Base-by-base conservation (phyloP, 1,140 invertebrate genomes). In the Thereuonema tuberculata region DNA sequence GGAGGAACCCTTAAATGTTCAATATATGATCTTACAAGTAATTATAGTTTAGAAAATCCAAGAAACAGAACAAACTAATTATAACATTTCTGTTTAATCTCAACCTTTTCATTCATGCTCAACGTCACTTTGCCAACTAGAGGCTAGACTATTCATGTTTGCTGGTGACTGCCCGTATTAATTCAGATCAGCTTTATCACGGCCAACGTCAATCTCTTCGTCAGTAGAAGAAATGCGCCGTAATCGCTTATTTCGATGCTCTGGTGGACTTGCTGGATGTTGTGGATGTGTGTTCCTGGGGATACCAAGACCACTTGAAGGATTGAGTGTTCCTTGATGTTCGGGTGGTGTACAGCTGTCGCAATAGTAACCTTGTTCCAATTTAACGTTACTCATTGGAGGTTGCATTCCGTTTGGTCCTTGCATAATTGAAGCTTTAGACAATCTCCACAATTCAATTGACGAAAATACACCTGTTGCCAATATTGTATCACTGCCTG, bases 381-480 rank as follows among this genome's bases (percentile, higher is more conserved):
- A 82, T 80, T 93, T 94, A 71, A 91, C 92, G 69, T 83, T 84
- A 69, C 84, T 86, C 67, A 87, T 81, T 68, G 84, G 83, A 62
- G 83, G 79, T 69, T 84, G 82, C 70, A 86, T 80, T 68, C 86
- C 86, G 71, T 83, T 85, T 56, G 85, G 81, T 76, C 91, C 89
- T 79, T 93, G 88, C 73, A 94, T 82, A 72, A 95, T 94, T 70
- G 91, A 94, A 67, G 90, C 91, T 90, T 92, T 93, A 70, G 90
- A 93, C 73, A 94, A 82, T 76, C 89, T 89, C 88, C 90, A 94
- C 70, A 98, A 82, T 81, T 98, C 93, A 80, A 93, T 89, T 64
- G 94, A 96, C 70, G 92, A 94, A 82, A 97, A 98, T 71, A 97
- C 93, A 73, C 93, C 94, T 67, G 93, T 97, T 68, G 93, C 92